phyloP scores from a whole-genome alignment of 2,797 vertebrate species.

The Vireo griseus region DNA sequence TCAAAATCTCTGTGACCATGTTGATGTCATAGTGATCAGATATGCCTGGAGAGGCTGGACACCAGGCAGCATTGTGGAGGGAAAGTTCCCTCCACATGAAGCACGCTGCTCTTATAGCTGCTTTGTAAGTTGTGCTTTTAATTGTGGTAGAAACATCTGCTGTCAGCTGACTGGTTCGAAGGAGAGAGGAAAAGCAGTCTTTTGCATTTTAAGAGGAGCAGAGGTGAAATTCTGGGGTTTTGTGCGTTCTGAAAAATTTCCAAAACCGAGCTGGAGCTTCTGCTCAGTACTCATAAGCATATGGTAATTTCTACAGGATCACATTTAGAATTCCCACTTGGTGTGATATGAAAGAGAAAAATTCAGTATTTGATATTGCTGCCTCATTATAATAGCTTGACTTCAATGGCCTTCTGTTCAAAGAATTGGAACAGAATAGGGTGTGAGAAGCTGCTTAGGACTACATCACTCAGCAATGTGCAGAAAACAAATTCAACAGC shows the following conservation, averaged over 20 bases:
- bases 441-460: conserved; percentile 28
- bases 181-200: background rate
- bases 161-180: background rate
- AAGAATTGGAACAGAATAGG: conserved; percentile 10
- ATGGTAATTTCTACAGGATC: conserved; percentile 44
- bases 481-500: conserved; percentile 10
- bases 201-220: background rate
- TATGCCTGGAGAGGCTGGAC: background rate
- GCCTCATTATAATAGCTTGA: conserved; percentile 30
- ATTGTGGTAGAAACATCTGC: background rate
- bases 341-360: conserved; percentile 34
- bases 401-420: conserved; percentile 45
- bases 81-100: background rate
- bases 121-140: background rate
- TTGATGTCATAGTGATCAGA: background rate
- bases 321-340: background rate
- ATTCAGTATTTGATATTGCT: conserved; percentile 17
- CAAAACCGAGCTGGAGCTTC: background rate
- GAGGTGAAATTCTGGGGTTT: conserved; percentile 10
- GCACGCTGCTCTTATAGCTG: background rate
- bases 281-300: conserved; percentile 1
- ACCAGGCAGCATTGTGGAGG: background rate
- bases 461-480: conserved; percentile 13
- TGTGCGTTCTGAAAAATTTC: conserved; percentile 15
- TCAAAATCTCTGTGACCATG: background rate